These are phyloP conservation scores for Sphenodon punctatus DNA, from an alignment of 2,797 vertebrate species.

Conservation along the genomic window DNA sequence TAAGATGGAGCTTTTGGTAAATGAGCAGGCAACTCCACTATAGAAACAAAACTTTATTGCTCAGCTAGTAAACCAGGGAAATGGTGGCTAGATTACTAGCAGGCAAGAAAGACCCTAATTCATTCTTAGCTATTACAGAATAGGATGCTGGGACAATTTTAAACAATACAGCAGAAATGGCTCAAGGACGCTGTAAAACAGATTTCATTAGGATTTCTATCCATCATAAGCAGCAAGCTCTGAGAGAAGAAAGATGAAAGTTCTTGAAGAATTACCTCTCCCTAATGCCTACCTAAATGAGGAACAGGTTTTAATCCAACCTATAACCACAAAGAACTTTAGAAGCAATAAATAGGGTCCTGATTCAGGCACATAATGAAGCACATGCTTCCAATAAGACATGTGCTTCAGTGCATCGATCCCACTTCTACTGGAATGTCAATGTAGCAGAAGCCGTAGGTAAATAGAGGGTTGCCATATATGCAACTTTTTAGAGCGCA, in stretches of 20 bases:
- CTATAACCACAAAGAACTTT: background rate
- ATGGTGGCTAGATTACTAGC: background rate
- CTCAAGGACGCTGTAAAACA: background rate
- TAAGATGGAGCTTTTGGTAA: background rate
- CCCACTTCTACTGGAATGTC: too few species aligned
- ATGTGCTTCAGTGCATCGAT: background rate
- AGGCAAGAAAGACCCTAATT: background rate
- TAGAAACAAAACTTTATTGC: background rate
- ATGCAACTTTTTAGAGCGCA: too few species aligned
- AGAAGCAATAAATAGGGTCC: background rate
- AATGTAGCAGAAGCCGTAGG: too few species aligned
- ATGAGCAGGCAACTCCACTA: background rate
- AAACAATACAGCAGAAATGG: background rate
- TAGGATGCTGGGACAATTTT: background rate
- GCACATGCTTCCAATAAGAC: too few species aligned
- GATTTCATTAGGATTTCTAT: background rate
- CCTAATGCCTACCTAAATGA: accelerated
- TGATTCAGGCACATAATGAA: background rate
- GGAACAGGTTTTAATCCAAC: accelerated
- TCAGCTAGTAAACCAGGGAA: background rate
- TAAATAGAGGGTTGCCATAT: too few species aligned
- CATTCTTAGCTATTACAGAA: background rate
- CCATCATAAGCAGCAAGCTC: background rate
- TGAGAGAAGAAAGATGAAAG: background rate
- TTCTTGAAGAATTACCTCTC: background rate